Evolutionary conservation across 2,888 invertebrate genomes (phyloP).

Genomic region (Mimas tiliae): DNA sequence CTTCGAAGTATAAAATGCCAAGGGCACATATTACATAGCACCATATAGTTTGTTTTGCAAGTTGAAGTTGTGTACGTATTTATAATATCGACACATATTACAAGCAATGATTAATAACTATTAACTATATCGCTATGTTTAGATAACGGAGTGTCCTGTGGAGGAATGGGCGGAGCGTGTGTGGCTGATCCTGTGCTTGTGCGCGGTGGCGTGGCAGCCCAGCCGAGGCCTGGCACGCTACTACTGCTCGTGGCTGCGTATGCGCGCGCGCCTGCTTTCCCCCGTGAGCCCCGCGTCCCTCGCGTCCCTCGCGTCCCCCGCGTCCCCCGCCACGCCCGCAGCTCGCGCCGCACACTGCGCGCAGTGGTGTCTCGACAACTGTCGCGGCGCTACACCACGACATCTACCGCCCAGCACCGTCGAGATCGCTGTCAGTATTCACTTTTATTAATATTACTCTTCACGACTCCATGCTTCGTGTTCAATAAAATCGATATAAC

Average conservation of each 20-base stretch:
- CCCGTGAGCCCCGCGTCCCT: slow-evolving; percentile 23
- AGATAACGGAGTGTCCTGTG: slow-evolving; percentile 93
- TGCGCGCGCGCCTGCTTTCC: slow-evolving; percentile 53
- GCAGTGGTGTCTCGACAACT: slow-evolving; percentile 97
- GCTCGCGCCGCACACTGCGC: slow-evolving; percentile 89
- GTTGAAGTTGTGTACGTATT: too few species aligned
- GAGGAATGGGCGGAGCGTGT: slow-evolving; percentile 92
- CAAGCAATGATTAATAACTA: too few species aligned
- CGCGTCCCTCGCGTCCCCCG: slow-evolving; percentile 35
- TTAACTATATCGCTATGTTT: neutral
- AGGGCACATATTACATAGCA: too few species aligned
- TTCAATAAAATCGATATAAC: too few species aligned
- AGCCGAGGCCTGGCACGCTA: slow-evolving; percentile 92
- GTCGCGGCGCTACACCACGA: slow-evolving; percentile 93
- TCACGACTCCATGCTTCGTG: neutral
- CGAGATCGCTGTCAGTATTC: slow-evolving; percentile 90
- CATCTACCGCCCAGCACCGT: slow-evolving; percentile 95
- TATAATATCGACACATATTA: too few species aligned
- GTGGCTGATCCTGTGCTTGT: slow-evolving; percentile 95
- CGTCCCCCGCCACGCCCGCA: slow-evolving; percentile 40
- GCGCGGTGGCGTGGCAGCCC: slow-evolving; percentile 96
- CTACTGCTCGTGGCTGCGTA: slow-evolving; percentile 84
- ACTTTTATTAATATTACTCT: neutral
- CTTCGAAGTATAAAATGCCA: too few species aligned
- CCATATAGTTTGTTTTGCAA: too few species aligned